phyloP scores from a whole-genome alignment of 2,888 invertebrate genomes.

The Phragmatobia fuliginosa region DNA sequence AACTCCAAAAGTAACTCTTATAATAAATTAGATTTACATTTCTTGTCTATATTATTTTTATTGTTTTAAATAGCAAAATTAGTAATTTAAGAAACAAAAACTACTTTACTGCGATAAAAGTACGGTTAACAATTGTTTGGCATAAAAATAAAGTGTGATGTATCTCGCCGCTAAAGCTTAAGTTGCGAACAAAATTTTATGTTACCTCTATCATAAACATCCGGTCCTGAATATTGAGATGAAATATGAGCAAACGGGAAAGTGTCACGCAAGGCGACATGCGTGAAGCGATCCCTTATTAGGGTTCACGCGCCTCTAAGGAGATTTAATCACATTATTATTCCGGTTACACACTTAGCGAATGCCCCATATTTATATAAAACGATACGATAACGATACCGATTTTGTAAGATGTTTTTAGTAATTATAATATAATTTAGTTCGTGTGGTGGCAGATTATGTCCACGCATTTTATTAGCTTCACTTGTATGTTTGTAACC shows the following conservation, averaged over 20 bases:
- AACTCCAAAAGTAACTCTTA: too few relatives aligned
- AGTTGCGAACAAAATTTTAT: neutral
- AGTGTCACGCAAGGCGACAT: conserved; percentile 15
- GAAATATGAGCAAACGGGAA: conserved; percentile 14
- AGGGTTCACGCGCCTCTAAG: conserved; percentile 28
- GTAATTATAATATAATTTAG: too few relatives aligned
- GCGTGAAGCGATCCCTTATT: conserved; percentile 27
- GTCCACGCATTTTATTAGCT: too few relatives aligned
- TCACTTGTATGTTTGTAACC: too few relatives aligned
- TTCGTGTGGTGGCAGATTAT: too few relatives aligned
- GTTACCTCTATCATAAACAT: neutral
- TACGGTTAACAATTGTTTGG: too few relatives aligned
- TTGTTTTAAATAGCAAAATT: too few relatives aligned
- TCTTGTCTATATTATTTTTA: too few relatives aligned
- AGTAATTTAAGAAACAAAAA: too few relatives aligned
- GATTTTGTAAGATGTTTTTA: neutral
- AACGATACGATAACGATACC: neutral
- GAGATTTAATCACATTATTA: conserved; percentile 45
- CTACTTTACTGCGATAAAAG: too few relatives aligned
- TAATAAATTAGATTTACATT: too few relatives aligned
- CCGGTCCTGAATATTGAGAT: conserved; percentile 2
- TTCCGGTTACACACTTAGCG: conserved; percentile 31
- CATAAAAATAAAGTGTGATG: neutral
- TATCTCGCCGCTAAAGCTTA: neutral
- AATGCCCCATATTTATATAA: conserved; percentile 10